Evolutionary conservation across 2,797 vertebrate genomes (phyloP), one percentile per base, ranked within the genome.

Genomic region (Spheniscus humboldti): DNA sequence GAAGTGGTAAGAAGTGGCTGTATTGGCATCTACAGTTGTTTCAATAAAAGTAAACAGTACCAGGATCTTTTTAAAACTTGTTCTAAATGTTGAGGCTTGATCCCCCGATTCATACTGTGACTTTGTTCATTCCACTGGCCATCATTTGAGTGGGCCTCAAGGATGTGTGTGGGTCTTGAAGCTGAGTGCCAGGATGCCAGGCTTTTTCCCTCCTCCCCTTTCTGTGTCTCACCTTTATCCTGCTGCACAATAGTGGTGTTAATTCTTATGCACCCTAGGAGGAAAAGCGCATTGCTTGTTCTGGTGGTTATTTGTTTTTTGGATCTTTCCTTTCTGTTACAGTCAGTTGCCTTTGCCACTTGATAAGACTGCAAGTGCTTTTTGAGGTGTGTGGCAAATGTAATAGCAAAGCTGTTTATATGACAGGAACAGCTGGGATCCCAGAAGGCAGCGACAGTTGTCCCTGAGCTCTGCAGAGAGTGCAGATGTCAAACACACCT

Each of bases 391-490:
- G 48, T n/a, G 30, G 62, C 79, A 66, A 73, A 33, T 59, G 35
- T 71, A 68, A 13, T 43, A 43, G 24, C 50, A 48, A 62, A 64
- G 24, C n/a, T 41, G 43, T 50, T 96, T 80, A 52, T 71, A 59
- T 95, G 81, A 31, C 92, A 98, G 98, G 98, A 98, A 95, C 93
- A 98, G 97, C 69, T 99, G 99, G 99, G 99, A 99, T 89, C 97
- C 98, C 86, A 98, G 98, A 77, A 98, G 98, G 77, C 99, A 99
- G 92, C 97, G 98, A 35, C 99, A 98, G 72, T 97, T 98, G 64
- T 99, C 99, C 35, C 88, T 99, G 82, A 99, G 98, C 97, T 99
- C 99, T 16, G 98, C 98, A 20, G 99, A 99, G 56, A 98, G 97
- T 28, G 39, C 97, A 39, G 99, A 99, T 55, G 97, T 95, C 79